A percentile compares a stretch with the other conserved stretches of the same genome.
These are phyloP conservation scores for Okapia johnstoni DNA, from an alignment of 2,113 vertebrate species.

Conservation along the genomic window DNA sequence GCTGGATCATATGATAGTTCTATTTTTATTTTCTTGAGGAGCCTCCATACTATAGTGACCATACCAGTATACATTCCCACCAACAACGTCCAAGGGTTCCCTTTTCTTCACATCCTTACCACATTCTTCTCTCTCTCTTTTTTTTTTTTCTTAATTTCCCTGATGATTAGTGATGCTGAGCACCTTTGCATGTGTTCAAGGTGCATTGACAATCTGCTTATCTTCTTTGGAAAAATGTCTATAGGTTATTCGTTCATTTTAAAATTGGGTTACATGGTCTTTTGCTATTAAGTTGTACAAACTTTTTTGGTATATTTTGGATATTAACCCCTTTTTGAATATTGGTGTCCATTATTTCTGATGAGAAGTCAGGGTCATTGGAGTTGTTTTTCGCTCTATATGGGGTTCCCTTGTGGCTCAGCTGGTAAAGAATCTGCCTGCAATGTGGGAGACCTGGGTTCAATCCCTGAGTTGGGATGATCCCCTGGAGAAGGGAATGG, in stretches of 20 bases:
- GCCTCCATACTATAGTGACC: background rate
- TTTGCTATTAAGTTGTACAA: background rate
- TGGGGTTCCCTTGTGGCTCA: background rate
- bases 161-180: background rate
- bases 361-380: background rate
- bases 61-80: background rate
- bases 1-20: background rate
- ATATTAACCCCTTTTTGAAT: background rate
- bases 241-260: background rate
- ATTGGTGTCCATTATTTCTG: background rate
- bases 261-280: background rate
- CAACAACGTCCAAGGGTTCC: background rate
- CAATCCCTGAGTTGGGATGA: background rate
- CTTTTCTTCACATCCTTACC: background rate
- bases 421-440: background rate
- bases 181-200: background rate
- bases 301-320: background rate
- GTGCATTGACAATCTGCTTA: background rate
- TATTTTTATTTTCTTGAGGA: background rate
- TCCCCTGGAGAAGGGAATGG: background rate
- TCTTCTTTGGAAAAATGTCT: background rate
- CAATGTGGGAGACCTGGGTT: background rate
- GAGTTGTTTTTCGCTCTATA: background rate
- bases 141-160: background rate
- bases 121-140: background rate